These are phyloP conservation scores for Hyaena hyaena DNA, from an alignment of 2,113 vertebrate species.

Conservation along the genomic window DNA sequence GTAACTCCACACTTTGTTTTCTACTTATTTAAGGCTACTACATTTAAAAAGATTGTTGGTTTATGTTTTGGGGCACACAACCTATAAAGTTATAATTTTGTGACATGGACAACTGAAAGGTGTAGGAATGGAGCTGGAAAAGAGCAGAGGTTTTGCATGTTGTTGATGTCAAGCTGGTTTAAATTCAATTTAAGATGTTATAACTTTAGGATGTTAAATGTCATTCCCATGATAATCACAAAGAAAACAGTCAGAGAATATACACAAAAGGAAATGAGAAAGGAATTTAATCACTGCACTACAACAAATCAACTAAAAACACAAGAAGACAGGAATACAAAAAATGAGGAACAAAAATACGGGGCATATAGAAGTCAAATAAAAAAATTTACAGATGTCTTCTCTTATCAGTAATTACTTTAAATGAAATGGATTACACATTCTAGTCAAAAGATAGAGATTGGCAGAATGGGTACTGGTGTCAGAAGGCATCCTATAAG, in stretches of 20 bases:
- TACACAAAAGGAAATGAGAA: neutral
- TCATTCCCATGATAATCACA: neutral
- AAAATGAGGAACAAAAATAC: neutral
- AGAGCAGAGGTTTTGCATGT: neutral
- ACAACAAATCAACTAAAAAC: neutral
- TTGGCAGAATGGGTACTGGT: neutral
- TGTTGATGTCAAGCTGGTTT: neutral
- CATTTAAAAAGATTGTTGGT: neutral
- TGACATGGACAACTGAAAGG: neutral
- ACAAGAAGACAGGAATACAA: neutral
- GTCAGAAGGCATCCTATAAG: neutral
- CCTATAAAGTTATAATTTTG: neutral
- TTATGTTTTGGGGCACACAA: neutral
- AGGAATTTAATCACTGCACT: neutral
- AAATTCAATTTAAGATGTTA: neutral
- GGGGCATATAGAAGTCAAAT: neutral
- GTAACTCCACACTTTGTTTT: neutral
- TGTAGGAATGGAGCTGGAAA: neutral
- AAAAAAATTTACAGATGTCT: neutral
- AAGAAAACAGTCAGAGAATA: neutral
- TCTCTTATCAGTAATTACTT: neutral
- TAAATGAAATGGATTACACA: neutral
- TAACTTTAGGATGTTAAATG: neutral
- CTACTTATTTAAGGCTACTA: neutral
- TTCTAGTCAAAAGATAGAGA: neutral